Evolutionary conservation across 2,888 invertebrate species (phyloP), one percentile per base, ranked within the genome.

Genomic region (Baronia brevicornis): DNA sequence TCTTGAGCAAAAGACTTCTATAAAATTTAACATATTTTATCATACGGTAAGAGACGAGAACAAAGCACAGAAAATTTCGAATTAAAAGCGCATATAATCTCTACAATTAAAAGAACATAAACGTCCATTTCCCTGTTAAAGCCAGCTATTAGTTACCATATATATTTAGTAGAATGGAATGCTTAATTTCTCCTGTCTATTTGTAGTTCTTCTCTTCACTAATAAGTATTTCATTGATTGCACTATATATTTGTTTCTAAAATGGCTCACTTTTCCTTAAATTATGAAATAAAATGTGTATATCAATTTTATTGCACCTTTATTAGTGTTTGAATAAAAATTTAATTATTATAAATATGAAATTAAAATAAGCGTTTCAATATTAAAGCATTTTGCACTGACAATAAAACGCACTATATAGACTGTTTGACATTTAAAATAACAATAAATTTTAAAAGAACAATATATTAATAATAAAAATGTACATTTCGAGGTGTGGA

Each of bases 71-170:
- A n/a, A n/a, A n/a, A n/a, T n/a, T n/a, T n/a, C n/a, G n/a, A n/a
- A n/a, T n/a, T n/a, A n/a, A n/a, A n/a, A n/a, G n/a, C n/a, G n/a
- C n/a, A n/a, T n/a, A n/a, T n/a, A n/a, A 55, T 45, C 42, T 52
- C 61, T 51, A 41, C 54, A 54, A 59, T 60, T 64, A 54, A 41
- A 41, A 61, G 45, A 51, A 56, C 62, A 65, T 39, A 54, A 57
- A 75, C 82, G 84, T 84, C 84, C 82, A 84, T 80, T 78, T 84
- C 82, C 82, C 82, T 84, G 82, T 84, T 84, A 84, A 84, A 80
- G 60, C 67, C 79, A 80, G 82, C 84, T 82, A 78, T 78, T 80
- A 79, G 77, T 66, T 60, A 57, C n/a, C n/a, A 59, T 60, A 60
- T 69, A 61, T 71, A 69, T 69, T 72, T 67, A 65, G 78, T 84